These are phyloP conservation scores for Volucella zonaria DNA, from an alignment of 2,888 invertebrate species.

Conservation along the genomic window DNA sequence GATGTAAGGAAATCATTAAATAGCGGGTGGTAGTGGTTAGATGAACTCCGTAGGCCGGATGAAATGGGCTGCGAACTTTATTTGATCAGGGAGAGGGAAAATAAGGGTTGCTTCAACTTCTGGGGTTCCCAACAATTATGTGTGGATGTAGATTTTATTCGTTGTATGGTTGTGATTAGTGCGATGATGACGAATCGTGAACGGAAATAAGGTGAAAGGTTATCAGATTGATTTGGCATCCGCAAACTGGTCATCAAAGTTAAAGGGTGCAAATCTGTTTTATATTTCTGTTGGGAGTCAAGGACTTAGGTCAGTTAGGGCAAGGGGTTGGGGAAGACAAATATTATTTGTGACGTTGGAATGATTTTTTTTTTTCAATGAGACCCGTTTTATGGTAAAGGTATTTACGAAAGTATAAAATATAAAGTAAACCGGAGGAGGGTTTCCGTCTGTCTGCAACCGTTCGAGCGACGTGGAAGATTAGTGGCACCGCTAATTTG, in stretches of 20 bases:
- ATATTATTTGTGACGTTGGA: too few species aligned
- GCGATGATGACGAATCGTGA: background rate
- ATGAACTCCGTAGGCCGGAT: conserved; percentile 10
- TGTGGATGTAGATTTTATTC: conserved; percentile 20
- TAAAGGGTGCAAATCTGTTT: conserved; percentile 48
- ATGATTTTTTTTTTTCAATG: too few species aligned
- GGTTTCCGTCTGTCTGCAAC: too few species aligned
- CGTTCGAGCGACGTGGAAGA: too few species aligned
- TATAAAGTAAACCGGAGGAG: too few species aligned
- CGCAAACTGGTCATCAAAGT: conserved; percentile 9
- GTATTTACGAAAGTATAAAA: too few species aligned
- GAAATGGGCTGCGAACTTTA: conserved; percentile 7
- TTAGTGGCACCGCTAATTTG: too few species aligned
- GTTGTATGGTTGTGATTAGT: conserved; percentile 30
- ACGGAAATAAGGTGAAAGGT: conserved; percentile 45
- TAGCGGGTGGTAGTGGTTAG: conserved; percentile 1
- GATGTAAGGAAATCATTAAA: conserved; percentile 21
- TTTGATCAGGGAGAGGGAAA: conserved; percentile 6
- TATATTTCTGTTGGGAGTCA: background rate
- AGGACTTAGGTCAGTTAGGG: too few species aligned
- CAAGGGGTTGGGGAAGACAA: too few species aligned
- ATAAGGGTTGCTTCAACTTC: conserved; percentile 7
- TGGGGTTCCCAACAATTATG: background rate
- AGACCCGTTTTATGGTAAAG: too few species aligned
- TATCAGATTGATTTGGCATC: conserved; percentile 51